phyloP scores from a whole-genome alignment of 2,797 vertebrate species.

The Anabas testudineus region DNA sequence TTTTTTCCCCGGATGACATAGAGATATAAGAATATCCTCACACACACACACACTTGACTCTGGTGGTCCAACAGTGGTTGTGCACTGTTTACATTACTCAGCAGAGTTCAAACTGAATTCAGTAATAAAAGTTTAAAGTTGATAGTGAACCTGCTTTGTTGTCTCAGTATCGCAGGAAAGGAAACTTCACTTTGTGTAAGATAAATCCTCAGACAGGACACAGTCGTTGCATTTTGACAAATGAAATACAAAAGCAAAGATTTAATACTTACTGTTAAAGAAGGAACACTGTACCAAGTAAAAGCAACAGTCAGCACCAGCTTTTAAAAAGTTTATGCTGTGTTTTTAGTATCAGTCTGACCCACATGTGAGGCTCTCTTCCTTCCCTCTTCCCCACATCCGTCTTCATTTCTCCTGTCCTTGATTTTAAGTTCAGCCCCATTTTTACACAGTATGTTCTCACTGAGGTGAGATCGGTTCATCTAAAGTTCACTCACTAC shows the following conservation, averaged over 20 bases:
- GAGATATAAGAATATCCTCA: constrained; percentile 6
- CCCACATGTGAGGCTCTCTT: too few species aligned
- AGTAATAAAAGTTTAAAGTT: constrained; percentile 15
- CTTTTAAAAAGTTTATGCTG: too few species aligned
- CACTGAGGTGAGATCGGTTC: neutral
- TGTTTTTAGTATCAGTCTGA: too few species aligned
- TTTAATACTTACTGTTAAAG: too few species aligned
- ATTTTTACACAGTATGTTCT: too few species aligned
- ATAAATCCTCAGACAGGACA: neutral
- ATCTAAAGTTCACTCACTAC: neutral
- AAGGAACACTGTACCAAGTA: too few species aligned
- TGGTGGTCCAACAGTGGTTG: constrained; percentile 12
- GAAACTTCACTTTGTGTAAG: neutral
- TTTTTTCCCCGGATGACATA: neutral
- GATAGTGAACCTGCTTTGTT: constrained; percentile 1
- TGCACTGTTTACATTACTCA: constrained; percentile 12
- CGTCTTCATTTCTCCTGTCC: neutral
- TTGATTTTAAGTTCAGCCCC: neutral
- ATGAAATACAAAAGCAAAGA: too few species aligned
- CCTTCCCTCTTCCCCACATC: neutral
- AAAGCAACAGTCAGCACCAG: too few species aligned
- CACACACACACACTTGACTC: neutral
- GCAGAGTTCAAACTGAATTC: constrained; percentile 12
- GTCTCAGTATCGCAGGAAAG: neutral
- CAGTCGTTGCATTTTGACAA: too few species aligned